These are phyloP conservation scores for Plutomurus gul DNA, from an alignment of 1,140 invertebrate genomes.

Conservation along the genomic window DNA sequence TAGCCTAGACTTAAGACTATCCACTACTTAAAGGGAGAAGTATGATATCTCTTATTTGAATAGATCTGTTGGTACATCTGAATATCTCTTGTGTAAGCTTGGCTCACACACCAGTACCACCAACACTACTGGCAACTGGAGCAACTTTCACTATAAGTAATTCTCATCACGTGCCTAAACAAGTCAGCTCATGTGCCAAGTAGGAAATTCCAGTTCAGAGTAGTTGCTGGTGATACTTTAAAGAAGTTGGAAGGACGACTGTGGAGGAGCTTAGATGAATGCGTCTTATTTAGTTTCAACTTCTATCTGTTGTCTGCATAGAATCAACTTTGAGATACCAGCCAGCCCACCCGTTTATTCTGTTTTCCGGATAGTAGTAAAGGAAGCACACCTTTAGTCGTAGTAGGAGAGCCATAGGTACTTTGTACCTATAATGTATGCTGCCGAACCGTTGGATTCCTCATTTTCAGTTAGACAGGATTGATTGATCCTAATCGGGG, in stretches of 20 bases:
- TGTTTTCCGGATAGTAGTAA: no score
- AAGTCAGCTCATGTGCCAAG: slow-evolving; percentile 14
- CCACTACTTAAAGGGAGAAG: not conserved
- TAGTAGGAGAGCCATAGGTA: not conserved
- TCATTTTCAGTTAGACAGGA: not conserved
- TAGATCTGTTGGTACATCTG: not conserved
- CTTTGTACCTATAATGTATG: not conserved
- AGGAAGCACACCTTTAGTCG: no score
- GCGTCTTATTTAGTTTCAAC: not conserved
- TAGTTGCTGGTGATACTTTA: no score
- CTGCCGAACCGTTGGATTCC: not conserved
- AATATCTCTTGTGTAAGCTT: not conserved
- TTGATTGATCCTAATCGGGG: slow-evolving; percentile 41
- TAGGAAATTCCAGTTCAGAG: slow-evolving; percentile 14
- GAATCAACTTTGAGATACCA: no score
- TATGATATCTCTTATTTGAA: slow-evolving; percentile 9
- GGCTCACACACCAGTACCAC: no score
- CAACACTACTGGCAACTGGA: no score
- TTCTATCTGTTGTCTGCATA: not conserved
- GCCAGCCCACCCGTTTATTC: no score
- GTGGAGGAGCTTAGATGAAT: not conserved
- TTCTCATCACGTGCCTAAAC: slow-evolving; percentile 15
- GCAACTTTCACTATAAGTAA: no score
- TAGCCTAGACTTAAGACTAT: not conserved
- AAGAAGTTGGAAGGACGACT: no score